phyloP scores from a whole-genome alignment of 2,797 vertebrate genomes.

The Alectoris magna region DNA sequence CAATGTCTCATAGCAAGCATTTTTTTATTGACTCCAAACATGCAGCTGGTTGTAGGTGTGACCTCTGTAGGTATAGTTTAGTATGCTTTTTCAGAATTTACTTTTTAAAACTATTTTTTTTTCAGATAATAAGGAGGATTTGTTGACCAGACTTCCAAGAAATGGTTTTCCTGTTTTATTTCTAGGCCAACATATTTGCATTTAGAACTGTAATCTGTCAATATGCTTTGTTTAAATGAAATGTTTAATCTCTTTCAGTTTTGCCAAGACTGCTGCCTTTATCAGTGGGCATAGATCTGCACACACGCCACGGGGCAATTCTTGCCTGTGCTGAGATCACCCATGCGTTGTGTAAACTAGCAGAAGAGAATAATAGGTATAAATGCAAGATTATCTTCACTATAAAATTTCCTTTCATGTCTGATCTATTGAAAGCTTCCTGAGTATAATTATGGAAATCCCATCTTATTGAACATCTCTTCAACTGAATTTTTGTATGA shows the following conservation, averaged over 20 bases:
- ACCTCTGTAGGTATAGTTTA: background rate
- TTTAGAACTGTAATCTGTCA: background rate
- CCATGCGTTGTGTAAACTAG: constrained; percentile 86
- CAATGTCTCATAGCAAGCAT: background rate
- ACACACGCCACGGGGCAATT: constrained; percentile 91
- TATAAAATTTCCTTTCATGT: constrained; percentile 19
- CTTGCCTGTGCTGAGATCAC: constrained; percentile 92
- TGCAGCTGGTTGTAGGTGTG: background rate
- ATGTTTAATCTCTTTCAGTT: constrained; percentile 80
- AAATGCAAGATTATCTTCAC: constrained; percentile 21
- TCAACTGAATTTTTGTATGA: background rate
- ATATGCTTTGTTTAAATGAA: background rate
- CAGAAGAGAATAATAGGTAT: constrained; percentile 86
- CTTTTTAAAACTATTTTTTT: background rate
- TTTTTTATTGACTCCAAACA: background rate
- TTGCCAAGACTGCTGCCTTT: constrained; percentile 87
- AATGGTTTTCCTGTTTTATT: background rate
- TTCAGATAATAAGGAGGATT: background rate
- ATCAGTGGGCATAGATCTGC: constrained; percentile 88
- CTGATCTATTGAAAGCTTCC: constrained; percentile 25
- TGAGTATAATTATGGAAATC: background rate
- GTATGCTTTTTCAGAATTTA: background rate
- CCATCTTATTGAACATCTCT: background rate
- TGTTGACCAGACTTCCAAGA: background rate
- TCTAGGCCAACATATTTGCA: background rate